phyloP scores from a whole-genome alignment of 2,113 vertebrate species.

The Chloroceryle aenea region DNA sequence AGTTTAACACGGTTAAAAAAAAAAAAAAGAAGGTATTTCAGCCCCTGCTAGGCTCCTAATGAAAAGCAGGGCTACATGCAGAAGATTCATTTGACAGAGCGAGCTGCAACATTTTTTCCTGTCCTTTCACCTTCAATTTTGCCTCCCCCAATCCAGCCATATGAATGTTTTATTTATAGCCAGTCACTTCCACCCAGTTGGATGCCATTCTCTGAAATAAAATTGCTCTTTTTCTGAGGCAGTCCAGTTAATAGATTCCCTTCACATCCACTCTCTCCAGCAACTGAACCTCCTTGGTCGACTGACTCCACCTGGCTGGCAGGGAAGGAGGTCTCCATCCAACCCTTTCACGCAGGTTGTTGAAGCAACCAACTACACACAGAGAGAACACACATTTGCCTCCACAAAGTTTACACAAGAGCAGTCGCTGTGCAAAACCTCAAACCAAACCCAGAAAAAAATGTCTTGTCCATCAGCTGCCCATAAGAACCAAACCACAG shows the following conservation, averaged over 20 bases:
- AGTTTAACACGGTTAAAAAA: not conserved
- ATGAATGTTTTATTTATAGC: not conserved
- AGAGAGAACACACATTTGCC: too few species aligned
- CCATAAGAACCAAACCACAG: rapidly evolving
- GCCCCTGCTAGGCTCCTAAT: not conserved
- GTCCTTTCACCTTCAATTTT: not conserved
- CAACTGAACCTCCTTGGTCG: not conserved
- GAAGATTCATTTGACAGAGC: not conserved
- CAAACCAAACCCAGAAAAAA: not conserved
- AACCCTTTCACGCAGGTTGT: rapidly evolving
- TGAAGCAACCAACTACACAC: not conserved
- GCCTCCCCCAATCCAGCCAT: not conserved
- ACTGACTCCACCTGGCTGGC: too few species aligned
- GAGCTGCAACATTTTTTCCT: not conserved
- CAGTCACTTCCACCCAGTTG: not conserved
- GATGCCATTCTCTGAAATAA: not conserved
- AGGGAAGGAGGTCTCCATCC: not conserved
- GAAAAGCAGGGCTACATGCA: not conserved
- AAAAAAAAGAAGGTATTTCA: not conserved
- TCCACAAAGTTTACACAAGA: not conserved
- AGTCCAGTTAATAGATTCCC: not conserved
- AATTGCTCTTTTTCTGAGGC: not conserved
- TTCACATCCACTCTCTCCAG: not conserved
- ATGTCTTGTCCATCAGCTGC: not conserved
- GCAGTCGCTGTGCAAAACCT: not conserved